Conservation (phyloP, 2,797 vertebrate genomes). For the Lepilemur ruficaudatus region DNA sequence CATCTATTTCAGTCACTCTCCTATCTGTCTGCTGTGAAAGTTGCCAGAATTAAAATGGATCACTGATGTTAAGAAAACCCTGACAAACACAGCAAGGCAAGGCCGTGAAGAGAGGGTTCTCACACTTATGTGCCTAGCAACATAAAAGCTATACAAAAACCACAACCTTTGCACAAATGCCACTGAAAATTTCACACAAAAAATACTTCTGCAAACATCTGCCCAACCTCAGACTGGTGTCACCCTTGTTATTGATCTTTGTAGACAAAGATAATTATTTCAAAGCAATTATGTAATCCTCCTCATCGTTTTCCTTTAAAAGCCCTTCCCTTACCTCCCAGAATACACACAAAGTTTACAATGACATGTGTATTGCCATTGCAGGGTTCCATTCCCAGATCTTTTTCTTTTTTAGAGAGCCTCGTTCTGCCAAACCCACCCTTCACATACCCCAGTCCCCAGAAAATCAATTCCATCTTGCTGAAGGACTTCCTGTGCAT, state of each 20-base stretch:
- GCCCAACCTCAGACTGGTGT: background rate
- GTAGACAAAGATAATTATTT: background rate
- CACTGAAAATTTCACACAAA: background rate
- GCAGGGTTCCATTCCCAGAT: background rate
- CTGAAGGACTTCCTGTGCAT: background rate
- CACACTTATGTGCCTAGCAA: background rate
- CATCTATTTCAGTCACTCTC: background rate
- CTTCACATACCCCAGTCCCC: rapidly evolving
- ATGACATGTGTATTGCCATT: background rate
- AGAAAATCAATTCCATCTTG: background rate
- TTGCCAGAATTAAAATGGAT: background rate
- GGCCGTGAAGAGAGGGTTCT: background rate
- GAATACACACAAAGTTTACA: background rate
- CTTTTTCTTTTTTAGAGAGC: background rate
- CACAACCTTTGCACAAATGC: background rate
- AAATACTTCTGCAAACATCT: background rate
- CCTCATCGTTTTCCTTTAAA: background rate
- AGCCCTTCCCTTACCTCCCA: background rate
- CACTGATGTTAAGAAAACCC: background rate
- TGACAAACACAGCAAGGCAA: background rate
- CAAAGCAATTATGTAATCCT: background rate
- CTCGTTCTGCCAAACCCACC: background rate
- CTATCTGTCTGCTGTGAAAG: background rate
- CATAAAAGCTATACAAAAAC: background rate
- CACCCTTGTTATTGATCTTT: background rate